These are phyloP conservation scores for Elmis aenea DNA, from an alignment of 2,888 invertebrate genomes.

Conservation along the genomic window DNA sequence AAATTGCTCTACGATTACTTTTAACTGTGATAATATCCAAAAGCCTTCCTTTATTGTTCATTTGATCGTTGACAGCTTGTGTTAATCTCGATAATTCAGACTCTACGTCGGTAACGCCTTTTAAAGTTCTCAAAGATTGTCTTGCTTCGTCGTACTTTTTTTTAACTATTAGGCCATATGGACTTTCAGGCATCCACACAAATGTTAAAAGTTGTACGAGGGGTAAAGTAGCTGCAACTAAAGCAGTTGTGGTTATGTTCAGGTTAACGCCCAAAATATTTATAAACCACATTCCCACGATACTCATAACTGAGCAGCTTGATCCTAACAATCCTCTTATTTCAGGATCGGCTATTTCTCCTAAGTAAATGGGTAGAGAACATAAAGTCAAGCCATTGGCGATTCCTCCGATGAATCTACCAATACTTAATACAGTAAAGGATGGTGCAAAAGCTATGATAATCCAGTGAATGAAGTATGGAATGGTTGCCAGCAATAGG, in stretches of 20 bases:
- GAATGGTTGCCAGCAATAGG: slow-evolving; percentile 56
- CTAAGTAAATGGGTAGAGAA: slow-evolving; percentile 57
- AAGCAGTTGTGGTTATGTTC: slow-evolving; percentile 49
- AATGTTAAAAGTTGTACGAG: slow-evolving; percentile 54
- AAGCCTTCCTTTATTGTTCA: slow-evolving; percentile 46
- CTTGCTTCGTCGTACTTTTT: slow-evolving; percentile 45
- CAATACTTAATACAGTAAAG: slow-evolving; percentile 53
- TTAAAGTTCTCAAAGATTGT: slow-evolving; percentile 52
- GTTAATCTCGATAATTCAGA: slow-evolving; percentile 41
- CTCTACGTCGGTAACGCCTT: slow-evolving; percentile 49
- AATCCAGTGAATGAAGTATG: slow-evolving; percentile 60
- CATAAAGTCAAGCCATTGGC: slow-evolving; percentile 48
- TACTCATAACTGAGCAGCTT: slow-evolving; percentile 53
- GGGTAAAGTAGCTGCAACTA: slow-evolving; percentile 54
- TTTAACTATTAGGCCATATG: slow-evolving; percentile 47
- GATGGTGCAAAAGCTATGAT: slow-evolving; percentile 56
- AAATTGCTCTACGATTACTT: slow-evolving; percentile 56
- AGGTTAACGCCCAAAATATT: slow-evolving; percentile 58
- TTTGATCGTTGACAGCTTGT: slow-evolving; percentile 36
- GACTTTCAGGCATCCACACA: slow-evolving; percentile 62
- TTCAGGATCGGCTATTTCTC: slow-evolving; percentile 56
- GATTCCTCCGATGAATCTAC: slow-evolving; percentile 52
- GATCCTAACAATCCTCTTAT: slow-evolving; percentile 59
- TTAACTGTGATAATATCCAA: slow-evolving; percentile 51
- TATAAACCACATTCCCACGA: slow-evolving; percentile 57